Conservation (phyloP, 1,140 invertebrate species). For the Drosophila varians region DNA sequence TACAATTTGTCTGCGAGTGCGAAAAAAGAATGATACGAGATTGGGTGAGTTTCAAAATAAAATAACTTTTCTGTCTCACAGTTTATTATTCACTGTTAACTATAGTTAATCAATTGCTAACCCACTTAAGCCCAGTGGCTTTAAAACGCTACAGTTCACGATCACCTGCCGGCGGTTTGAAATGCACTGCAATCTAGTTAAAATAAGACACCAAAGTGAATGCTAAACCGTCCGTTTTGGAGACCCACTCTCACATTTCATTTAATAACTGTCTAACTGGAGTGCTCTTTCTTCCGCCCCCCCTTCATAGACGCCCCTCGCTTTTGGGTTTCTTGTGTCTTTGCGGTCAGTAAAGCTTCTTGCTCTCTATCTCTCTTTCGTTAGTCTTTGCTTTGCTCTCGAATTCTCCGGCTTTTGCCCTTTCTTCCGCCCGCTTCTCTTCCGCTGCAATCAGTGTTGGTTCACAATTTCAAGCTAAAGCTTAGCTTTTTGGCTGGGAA, state of each 20-base stretch:
- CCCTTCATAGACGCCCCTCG: background rate
- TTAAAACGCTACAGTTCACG: background rate
- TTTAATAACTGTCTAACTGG: conserved; percentile 30
- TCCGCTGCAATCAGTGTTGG: background rate
- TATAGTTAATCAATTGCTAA: background rate
- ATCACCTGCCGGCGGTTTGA: conserved; percentile 18
- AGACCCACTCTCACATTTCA: conserved; percentile 22
- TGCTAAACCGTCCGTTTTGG: background rate
- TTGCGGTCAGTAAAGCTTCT: conserved; percentile 32
- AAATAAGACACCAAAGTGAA: conserved; percentile 17
- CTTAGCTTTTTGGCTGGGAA: background rate
- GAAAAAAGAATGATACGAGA: conserved; percentile 92
- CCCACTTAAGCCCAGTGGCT: background rate
- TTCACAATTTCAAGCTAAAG: background rate
- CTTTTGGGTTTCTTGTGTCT: conserved; percentile 27
- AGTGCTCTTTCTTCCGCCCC: background rate
- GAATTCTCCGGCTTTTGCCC: background rate
- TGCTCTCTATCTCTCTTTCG: too few relatives aligned
- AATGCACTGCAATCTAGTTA: conserved; percentile 2
- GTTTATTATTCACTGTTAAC: background rate
- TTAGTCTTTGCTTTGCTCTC: conserved; percentile 8
- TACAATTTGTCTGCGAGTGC: conserved; percentile 96
- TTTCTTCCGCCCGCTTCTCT: conserved; percentile 11
- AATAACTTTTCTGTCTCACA: background rate
- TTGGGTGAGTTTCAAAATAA: conserved; percentile 89